phyloP scores from a whole-genome alignment of 2,113 vertebrate species.

The Sialia sialis region DNA sequence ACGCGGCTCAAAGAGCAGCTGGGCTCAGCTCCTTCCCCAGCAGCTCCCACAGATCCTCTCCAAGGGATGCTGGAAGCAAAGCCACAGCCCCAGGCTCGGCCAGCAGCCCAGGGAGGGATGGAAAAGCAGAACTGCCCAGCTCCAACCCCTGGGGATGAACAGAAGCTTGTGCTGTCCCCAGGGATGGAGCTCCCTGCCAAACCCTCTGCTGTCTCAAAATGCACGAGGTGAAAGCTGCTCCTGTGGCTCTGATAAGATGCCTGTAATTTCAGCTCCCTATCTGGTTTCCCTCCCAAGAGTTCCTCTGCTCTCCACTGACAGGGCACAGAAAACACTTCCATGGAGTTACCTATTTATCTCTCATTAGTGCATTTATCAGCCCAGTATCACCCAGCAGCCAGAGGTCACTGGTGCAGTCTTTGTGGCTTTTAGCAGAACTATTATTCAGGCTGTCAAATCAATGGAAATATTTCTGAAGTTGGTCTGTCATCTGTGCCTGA shows the following conservation, averaged over 20 bases:
- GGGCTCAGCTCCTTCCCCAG: background rate
- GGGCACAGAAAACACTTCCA: background rate
- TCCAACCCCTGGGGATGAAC: background rate
- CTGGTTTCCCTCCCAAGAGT: background rate
- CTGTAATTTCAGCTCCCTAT: constrained; percentile 45
- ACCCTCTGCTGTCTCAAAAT: background rate
- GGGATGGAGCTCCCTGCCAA: background rate
- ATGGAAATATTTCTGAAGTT: constrained; percentile 25
- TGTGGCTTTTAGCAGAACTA: constrained; percentile 9
- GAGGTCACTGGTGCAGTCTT: background rate
- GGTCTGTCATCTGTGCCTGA: constrained; percentile 5
- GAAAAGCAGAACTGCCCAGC: background rate
- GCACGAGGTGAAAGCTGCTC: background rate
- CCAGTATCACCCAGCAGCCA: background rate
- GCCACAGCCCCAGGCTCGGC: background rate
- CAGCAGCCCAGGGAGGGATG: background rate
- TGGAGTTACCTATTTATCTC: background rate
- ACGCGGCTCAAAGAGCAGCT: background rate
- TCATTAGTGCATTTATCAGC: constrained; percentile 26
- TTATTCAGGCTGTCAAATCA: constrained; percentile 18
- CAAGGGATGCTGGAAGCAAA: background rate
- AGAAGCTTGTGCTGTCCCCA: background rate
- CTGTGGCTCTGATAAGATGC: background rate
- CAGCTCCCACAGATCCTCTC: background rate
- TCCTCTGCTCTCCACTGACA: background rate